Percentiles rank a stretch among this genome's conserved stretches.
Conservation (phyloP, 2,888 invertebrate genomes). For the Myathropa florea region DNA sequence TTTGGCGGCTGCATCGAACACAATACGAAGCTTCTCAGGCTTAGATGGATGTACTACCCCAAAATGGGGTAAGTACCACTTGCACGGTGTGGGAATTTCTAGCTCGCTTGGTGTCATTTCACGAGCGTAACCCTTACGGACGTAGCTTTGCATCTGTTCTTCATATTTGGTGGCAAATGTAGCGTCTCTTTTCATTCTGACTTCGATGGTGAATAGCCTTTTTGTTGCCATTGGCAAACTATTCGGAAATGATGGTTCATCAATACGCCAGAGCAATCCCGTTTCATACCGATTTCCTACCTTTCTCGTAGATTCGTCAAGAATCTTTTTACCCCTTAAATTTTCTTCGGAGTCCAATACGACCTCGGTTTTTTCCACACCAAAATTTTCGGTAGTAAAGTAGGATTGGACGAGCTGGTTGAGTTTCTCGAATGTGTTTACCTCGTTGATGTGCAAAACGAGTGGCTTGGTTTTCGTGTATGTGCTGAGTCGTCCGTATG, state of each 20-base stretch:
- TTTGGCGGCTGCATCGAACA: slow-evolving; percentile 72
- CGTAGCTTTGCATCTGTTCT: not conserved
- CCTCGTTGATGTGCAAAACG: too few species aligned
- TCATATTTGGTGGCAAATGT: slow-evolving; percentile 2
- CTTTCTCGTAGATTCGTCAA: not conserved
- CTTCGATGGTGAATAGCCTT: slow-evolving; percentile 1
- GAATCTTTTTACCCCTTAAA: not conserved
- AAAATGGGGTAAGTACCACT: slow-evolving; percentile 20
- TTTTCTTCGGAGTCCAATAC: slow-evolving; percentile 3
- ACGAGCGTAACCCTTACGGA: slow-evolving; percentile 2
- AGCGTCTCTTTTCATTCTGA: not conserved
- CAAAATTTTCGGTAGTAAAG: slow-evolving; percentile 11
- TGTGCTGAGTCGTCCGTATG: too few species aligned
- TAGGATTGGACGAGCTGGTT: not conserved
- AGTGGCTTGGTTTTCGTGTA: too few species aligned
- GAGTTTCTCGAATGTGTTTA: not conserved
- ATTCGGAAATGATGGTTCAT: not conserved
- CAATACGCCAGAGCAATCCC: not conserved
- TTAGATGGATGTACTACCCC: slow-evolving; percentile 63
- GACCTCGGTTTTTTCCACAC: not conserved
- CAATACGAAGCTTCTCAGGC: slow-evolving; percentile 71
- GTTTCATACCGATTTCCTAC: not conserved
- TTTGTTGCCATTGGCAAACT: not conserved
- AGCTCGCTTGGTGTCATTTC: not conserved
- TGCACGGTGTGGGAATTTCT: not conserved